Base-by-base conservation (phyloP, 92 coral and sea anemone species). In the Plumapathes pennacea region DNA sequence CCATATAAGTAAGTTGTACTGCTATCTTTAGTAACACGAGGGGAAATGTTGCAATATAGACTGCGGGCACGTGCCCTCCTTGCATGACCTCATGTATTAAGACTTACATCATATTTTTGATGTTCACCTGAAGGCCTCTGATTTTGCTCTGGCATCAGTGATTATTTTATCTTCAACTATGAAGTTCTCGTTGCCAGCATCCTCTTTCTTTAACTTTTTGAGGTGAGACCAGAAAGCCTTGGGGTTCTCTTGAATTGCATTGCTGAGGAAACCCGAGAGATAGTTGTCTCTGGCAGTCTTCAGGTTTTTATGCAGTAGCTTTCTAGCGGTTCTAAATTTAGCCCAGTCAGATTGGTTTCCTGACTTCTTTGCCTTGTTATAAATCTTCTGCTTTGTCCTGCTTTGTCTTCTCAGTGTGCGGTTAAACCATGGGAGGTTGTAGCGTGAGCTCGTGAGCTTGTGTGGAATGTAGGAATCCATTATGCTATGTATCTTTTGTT, bases 391-490 rank as follows among this genome's bases (percentile, higher is more conserved):
- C 60, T 67, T 77, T 9, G 50, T 54, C 40, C 71, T 77, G 27
- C 32, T 17, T 53, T 58, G 54, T 42, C 76, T 48, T 65, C 76
- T 50, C 28, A 57, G 76, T 49, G 61, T 58, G 12, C 73, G 78
- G 33, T 61, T 54, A 37, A 65, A 69, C 78, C 78, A 78, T 19
- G 85, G 85, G 36, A 78, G 53, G 26, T 78, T 79, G 68, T 71
- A 56, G 24, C 85, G 50, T 21, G 74, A 54, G 30, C 74, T 62
- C 29, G 76, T 55, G 69, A 39, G 58, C 37, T 72, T 72, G 50
- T 57, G 60, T 10, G 74, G 75, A 32, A 71, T 71, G 29, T 48
- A 38, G 17, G 69, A 41, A 32, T 72, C 65, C 76, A 73, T 72
- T 30, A 58, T 72, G 54, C 30, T 43, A 37, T 57, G 54, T 37